Base-by-base conservation (phyloP, 2,113 vertebrate genomes). In the Spizaetus ornatus region DNA sequence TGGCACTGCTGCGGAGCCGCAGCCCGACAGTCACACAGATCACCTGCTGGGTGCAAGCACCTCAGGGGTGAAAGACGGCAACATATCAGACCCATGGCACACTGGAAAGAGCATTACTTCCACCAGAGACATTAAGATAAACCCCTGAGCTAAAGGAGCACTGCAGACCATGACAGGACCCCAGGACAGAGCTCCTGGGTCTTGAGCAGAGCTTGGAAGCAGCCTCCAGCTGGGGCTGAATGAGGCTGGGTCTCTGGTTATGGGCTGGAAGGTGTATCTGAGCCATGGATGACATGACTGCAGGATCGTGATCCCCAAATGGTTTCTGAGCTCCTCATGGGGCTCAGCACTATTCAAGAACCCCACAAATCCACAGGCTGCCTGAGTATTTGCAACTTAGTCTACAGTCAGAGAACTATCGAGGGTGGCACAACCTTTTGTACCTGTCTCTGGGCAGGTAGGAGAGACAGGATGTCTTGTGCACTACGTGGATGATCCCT, bases 21-120 rank as follows among this genome's bases (percentile, higher is more conserved):
- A 86, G 38, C 29, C 48, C 1, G 3, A 34, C 50, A 69, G 59
- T 21, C 29, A 42, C 45, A 36, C 7, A 59, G 9, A 86, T 27
- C 23, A 90, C 38, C 61, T 74, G 15, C 36, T 36, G 40, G 13
- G 40, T 45, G 36, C 31, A 31, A 40, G 27, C 27, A 59, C 17
- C 26, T 58, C 78, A 31, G 6, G 6, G 10, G 27, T 58, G 27
- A 55, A 67, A 67, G 69, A 31, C 1, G 13, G 77, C 40, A 38
- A 53, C 2, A 0, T 8, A 16, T 22, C 17, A 90, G 45, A 22
- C 7, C 10, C 22, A 34, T 1, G 5, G 43, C 36, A 52, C 0
- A 3, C 19, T 29, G 34, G 7, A 16, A 74, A 61, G n/a, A 25
- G 26, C 0, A 0, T 48, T 32, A 36, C 2, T 59, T 79, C 40